Evolutionary conservation across 2,797 vertebrate species (phyloP).

Genomic region (Morus bassanus): DNA sequence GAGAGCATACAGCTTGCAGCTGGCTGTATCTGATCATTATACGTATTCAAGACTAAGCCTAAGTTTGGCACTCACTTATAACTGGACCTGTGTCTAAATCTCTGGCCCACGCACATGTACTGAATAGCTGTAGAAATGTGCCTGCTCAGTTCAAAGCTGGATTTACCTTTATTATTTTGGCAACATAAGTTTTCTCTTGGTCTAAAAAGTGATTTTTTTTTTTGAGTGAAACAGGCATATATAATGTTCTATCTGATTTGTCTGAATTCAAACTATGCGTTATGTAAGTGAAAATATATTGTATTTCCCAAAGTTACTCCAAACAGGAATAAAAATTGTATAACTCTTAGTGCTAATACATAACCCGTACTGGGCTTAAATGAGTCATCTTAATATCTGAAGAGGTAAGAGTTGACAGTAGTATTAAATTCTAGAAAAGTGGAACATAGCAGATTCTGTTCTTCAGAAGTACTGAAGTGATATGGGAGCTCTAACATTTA

Average conservation of each 20-base stretch:
- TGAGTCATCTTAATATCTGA: background rate
- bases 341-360: background rate
- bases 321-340: background rate
- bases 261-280: background rate
- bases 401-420: background rate
- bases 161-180: slow-evolving; percentile 11
- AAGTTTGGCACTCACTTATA: background rate
- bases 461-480: background rate
- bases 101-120: background rate
- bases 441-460: background rate
- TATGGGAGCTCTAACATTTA: background rate
- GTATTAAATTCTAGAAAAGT: background rate
- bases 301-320: background rate
- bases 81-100: background rate
- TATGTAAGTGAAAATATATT: background rate
- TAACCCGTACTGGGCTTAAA: background rate
- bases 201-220: background rate
- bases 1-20: background rate
- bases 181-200: background rate
- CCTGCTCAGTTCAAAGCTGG: background rate
- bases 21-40: background rate
- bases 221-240: background rate
- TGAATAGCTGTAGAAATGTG: slow-evolving; percentile 12
- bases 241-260: background rate
- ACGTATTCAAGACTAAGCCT: background rate